Evolutionary conservation across 2,888 invertebrate genomes (phyloP).

Genomic region (Plebejus argus): DNA sequence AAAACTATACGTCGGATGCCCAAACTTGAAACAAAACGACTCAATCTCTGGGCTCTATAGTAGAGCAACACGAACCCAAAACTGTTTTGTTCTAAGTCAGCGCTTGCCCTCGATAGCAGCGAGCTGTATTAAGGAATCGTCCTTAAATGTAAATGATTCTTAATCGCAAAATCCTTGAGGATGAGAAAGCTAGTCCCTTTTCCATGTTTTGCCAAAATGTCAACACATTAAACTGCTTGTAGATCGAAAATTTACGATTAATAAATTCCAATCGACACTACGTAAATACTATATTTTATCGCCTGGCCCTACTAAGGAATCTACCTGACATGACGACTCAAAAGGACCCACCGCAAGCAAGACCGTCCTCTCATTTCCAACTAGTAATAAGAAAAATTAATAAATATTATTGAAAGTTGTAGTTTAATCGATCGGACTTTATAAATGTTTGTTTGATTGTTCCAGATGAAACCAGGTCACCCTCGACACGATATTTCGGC

Average conservation of each 20-base stretch:
- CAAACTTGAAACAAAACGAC: no score
- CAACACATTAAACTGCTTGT: neutral
- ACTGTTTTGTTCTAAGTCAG: no score
- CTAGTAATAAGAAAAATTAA: neutral
- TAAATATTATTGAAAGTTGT: neutral
- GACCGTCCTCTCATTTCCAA: neutral
- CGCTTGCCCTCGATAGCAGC: neutral
- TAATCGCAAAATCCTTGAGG: neutral
- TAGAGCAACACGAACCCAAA: no score
- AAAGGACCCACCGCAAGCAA: neutral
- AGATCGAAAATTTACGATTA: neutral
- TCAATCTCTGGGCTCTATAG: no score
- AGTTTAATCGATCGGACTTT: neutral
- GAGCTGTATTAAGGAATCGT: neutral
- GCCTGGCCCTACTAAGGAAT: no score
- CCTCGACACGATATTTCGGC: neutral
- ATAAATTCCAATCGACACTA: neutral
- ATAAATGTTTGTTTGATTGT: neutral
- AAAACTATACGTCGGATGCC: no score
- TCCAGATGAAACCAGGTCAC: conserved; percentile 23
- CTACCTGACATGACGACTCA: no score
- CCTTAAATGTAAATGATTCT: neutral
- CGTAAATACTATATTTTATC: neutral
- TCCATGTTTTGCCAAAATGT: neutral
- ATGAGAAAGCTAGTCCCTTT: neutral